These are phyloP conservation scores for Furcifer pardalis DNA, from an alignment of 2,797 vertebrate species.

Conservation along the genomic window DNA sequence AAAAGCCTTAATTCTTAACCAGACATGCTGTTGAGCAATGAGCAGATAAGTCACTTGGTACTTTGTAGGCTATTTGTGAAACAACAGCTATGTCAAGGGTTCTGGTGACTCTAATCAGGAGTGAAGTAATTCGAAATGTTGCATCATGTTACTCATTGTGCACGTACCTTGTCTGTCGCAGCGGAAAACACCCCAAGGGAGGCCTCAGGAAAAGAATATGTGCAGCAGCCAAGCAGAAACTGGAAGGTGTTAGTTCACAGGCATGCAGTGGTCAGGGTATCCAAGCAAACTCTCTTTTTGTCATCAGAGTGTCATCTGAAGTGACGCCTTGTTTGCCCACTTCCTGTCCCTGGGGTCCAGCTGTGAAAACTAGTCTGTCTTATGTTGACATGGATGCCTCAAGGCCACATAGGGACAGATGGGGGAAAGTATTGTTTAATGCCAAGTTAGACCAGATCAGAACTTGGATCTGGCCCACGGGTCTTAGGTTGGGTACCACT, in stretches of 20 bases:
- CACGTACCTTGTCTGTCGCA: conserved; percentile 4
- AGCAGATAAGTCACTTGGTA: not conserved
- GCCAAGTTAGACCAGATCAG: not conserved
- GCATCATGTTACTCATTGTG: not conserved
- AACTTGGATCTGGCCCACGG: not conserved
- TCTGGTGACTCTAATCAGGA: not conserved
- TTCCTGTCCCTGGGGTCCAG: not conserved
- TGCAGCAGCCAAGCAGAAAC: conserved; percentile 15
- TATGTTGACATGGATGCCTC: not conserved
- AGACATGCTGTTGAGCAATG: conserved; percentile 49
- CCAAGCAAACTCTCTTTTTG: conserved; percentile 1
- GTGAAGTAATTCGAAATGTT: conserved; percentile 1
- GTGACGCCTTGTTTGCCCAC: not conserved
- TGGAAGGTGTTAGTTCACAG: not conserved
- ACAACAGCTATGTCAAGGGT: not conserved
- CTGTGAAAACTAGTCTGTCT: not conserved
- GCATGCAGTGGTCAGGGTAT: not conserved
- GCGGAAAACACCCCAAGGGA: not conserved
- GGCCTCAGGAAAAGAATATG: not conserved
- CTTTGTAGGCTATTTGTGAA: conserved; percentile 24
- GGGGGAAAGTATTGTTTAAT: not conserved
- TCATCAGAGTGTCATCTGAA: not conserved
- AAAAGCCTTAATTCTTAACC: conserved; percentile 37
- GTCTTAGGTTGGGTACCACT: too few species aligned
- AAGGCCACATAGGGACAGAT: not conserved